These are phyloP conservation scores for Procavia capensis DNA, from an alignment of 2,113 vertebrate species.

Conservation along the genomic window DNA sequence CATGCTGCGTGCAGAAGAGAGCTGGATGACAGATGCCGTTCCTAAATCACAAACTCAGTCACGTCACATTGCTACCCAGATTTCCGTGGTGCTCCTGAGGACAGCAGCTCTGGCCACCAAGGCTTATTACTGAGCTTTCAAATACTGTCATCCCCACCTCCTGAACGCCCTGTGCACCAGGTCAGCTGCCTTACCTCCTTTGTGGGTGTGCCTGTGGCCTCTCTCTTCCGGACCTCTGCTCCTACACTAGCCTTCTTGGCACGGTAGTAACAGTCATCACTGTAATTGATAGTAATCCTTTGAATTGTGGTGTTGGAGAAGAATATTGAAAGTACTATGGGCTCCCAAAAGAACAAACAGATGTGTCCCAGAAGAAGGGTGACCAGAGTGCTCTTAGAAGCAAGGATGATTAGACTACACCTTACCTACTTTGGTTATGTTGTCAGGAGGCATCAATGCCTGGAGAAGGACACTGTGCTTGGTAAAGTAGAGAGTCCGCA, in stretches of 20 bases:
- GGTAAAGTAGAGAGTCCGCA: too few species aligned
- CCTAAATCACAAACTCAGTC: background rate
- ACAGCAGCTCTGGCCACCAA: background rate
- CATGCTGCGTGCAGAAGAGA: background rate
- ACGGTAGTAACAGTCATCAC: background rate
- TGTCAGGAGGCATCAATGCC: too few species aligned
- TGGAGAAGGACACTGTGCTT: too few species aligned
- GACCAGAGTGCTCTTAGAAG: too few species aligned
- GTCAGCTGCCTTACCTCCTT: background rate
- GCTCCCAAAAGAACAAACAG: too few species aligned
- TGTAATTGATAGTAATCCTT: background rate
- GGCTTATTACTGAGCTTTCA: background rate
- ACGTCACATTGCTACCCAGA: too few species aligned
- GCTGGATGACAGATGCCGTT: background rate
- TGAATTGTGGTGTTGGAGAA: too few species aligned
- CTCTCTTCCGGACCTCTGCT: background rate
- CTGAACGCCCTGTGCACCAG: background rate
- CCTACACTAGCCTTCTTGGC: background rate
- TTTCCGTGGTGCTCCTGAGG: background rate
- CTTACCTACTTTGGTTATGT: too few species aligned
- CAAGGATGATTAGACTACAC: too few species aligned
- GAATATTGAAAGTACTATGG: too few species aligned
- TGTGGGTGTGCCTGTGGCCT: background rate
- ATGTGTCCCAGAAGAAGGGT: too few species aligned
- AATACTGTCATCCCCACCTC: rapidly evolving